These are phyloP conservation scores for Nansenia antarctica DNA, from an alignment of 2,113 vertebrate genomes.

Conservation along the genomic window DNA sequence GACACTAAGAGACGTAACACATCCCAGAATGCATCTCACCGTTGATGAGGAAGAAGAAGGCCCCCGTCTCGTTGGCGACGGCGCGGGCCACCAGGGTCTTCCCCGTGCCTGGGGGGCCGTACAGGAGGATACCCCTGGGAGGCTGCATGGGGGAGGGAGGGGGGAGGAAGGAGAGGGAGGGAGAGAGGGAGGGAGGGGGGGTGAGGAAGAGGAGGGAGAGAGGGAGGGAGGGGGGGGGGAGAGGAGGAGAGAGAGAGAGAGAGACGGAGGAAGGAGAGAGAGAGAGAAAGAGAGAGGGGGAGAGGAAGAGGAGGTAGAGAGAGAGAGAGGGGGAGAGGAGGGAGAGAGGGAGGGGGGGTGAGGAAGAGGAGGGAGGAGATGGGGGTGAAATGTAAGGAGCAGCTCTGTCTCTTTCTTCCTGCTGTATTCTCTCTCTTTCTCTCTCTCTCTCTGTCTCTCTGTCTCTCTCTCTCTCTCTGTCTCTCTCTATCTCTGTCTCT, in stretches of 20 bases:
- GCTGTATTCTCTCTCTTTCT: too few relatives aligned
- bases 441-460: too few relatives aligned
- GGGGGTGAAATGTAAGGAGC: too few relatives aligned
- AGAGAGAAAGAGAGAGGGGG: background rate
- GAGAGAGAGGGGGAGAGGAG: background rate
- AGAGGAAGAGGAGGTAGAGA: background rate
- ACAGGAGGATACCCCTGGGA: conserved; percentile 75
- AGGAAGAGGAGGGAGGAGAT: background rate
- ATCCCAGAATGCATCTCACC: background rate
- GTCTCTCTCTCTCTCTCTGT: too few relatives aligned
- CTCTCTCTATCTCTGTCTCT: too few relatives aligned
- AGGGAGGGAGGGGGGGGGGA: background rate
- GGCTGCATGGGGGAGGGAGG: conserved; percentile 52
- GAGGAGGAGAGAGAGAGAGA: too few relatives aligned
- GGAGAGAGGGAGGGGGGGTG: background rate
- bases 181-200: background rate
- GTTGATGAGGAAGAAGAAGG: conserved; percentile 78
- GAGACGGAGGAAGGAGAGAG: too few relatives aligned
- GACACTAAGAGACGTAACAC: too few relatives aligned
- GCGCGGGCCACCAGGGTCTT: conserved; percentile 80
- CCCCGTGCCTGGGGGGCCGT: conserved; percentile 76
- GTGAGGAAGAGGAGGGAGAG: background rate
- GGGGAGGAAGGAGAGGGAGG: background rate
- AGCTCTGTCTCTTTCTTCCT: too few relatives aligned
- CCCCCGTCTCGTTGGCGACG: conserved; percentile 78